Percentiles rank a stretch among this genome's conserved stretches.
Evolutionary conservation across 1,140 invertebrate genomes (phyloP).

Genomic region (Spodoptera frugiperda): DNA sequence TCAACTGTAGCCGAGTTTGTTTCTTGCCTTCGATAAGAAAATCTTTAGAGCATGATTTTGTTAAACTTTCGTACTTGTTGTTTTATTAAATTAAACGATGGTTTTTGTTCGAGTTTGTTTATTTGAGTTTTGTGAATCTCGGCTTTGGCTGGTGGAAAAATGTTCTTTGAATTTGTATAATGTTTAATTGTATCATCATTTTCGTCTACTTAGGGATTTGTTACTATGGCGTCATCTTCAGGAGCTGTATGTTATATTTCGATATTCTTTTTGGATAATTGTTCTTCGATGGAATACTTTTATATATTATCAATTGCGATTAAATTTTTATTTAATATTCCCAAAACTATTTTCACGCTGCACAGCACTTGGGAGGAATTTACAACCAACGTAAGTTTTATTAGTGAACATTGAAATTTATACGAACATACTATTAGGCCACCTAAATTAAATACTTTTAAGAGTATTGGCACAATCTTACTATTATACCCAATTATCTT

Average conservation of each 20-base stretch:
- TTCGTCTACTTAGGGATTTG: not conserved
- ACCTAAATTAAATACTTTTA: too few relatives aligned
- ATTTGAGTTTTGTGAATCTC: slow-evolving; percentile 19
- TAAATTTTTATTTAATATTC: slow-evolving; percentile 18
- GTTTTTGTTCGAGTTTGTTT: slow-evolving; percentile 33
- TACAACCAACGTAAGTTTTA: slow-evolving; percentile 78
- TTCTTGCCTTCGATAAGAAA: slow-evolving; percentile 37
- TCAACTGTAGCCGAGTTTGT: slow-evolving; percentile 40
- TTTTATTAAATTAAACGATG: slow-evolving; percentile 31
- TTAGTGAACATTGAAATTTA: slow-evolving; percentile 14
- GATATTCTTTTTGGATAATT: not conserved
- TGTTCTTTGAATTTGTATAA: not conserved
- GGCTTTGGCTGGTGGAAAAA: not conserved
- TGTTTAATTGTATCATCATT: not conserved
- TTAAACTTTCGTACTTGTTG: slow-evolving; percentile 31
- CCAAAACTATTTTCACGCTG: slow-evolving; percentile 65
- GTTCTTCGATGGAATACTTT: slow-evolving; percentile 32
- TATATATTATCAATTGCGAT: slow-evolving; percentile 27
- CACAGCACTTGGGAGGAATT: slow-evolving; percentile 82
- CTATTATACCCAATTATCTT: too few relatives aligned
- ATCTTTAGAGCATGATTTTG: slow-evolving; percentile 44
- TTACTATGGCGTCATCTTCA: not conserved
- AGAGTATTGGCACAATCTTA: too few relatives aligned
- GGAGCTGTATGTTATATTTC: not conserved
- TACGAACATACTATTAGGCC: not conserved